Conservation (phyloP, 2,888 invertebrate species). For the Caenorhabditis afra region DNA sequence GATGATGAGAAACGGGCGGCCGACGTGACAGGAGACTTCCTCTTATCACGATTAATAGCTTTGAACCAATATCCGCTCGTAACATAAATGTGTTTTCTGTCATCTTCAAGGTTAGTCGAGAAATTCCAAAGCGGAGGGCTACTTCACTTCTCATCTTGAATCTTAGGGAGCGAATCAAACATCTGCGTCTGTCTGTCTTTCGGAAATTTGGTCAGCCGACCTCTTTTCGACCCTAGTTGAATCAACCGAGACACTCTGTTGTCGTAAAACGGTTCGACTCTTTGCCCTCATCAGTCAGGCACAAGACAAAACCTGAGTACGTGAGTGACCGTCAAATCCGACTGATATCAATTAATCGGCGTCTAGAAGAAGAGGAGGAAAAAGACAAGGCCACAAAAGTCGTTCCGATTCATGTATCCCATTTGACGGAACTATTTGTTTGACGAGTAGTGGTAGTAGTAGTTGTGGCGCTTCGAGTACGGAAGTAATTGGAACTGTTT, state of each 20-base stretch:
- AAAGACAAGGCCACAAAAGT: slow-evolving; percentile 47
- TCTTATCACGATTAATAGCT: slow-evolving; percentile 29
- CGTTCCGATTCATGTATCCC: slow-evolving; percentile 53
- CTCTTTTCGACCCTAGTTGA: slow-evolving; percentile 5
- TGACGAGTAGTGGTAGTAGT: slow-evolving; percentile 42
- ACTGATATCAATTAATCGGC: slow-evolving; percentile 42
- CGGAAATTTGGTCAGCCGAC: slow-evolving; percentile 37
- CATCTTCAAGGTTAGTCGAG: slow-evolving; percentile 44
- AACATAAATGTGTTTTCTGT: slow-evolving; percentile 24
- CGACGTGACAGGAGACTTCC: slow-evolving; percentile 24
- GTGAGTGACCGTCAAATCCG: slow-evolving; percentile 30
- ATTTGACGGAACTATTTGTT: slow-evolving; percentile 30
- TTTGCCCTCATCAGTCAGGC: slow-evolving; percentile 20
- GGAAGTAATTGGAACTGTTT: slow-evolving; percentile 37
- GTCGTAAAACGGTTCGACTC: no score
- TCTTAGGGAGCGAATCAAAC: slow-evolving; percentile 45
- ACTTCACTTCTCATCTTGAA: slow-evolving; percentile 10
- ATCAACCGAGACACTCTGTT: no score
- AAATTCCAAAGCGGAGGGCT: slow-evolving; percentile 28
- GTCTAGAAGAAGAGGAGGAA: slow-evolving; percentile 6
- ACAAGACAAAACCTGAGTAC: slow-evolving; percentile 23
- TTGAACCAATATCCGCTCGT: slow-evolving; percentile 45
- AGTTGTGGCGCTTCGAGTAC: no score
- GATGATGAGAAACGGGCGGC: slow-evolving; percentile 21
- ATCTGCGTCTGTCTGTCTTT: slow-evolving; percentile 22